These are phyloP conservation scores for Mohoua ochrocephala DNA, from an alignment of 2,113 vertebrate species.

Conservation along the genomic window DNA sequence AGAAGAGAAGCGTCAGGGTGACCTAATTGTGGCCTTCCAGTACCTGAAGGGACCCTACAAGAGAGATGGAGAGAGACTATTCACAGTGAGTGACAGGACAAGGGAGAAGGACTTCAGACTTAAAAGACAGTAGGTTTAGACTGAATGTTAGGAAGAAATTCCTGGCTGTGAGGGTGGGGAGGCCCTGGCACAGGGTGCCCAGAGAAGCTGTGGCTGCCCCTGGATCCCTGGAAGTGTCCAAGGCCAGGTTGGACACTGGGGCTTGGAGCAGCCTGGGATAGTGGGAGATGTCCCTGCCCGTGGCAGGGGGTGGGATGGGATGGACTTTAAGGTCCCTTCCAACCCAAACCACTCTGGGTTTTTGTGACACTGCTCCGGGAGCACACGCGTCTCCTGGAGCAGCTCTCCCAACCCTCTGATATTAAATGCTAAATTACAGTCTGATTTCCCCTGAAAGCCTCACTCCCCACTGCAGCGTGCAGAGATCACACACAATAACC, in stretches of 20 bases:
- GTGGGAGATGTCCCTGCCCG: background rate
- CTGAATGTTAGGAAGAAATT: background rate
- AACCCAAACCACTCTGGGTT: background rate
- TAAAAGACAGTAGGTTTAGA: background rate
- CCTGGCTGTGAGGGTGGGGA: accelerated
- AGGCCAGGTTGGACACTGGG: background rate
- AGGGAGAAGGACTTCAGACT: background rate
- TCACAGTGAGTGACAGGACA: background rate
- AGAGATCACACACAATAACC: background rate
- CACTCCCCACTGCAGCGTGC: background rate
- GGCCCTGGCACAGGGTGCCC: background rate
- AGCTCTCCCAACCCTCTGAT: background rate
- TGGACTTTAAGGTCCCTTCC: background rate
- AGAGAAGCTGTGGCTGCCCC: background rate
- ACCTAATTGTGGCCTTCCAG: background rate
- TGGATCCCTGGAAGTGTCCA: background rate
- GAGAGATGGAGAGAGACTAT: background rate
- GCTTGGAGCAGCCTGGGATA: background rate
- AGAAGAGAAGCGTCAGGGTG: background rate
- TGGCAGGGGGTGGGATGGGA: no score
- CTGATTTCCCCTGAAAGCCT: background rate
- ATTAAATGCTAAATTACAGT: background rate
- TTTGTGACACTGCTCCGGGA: background rate
- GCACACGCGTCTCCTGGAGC: background rate
- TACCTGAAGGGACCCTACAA: background rate